Percentiles rank a stretch among this genome's conserved stretches.
These are phyloP conservation scores for Hippocampus zosterae DNA, from an alignment of 2,113 vertebrate species.

Conservation along the genomic window DNA sequence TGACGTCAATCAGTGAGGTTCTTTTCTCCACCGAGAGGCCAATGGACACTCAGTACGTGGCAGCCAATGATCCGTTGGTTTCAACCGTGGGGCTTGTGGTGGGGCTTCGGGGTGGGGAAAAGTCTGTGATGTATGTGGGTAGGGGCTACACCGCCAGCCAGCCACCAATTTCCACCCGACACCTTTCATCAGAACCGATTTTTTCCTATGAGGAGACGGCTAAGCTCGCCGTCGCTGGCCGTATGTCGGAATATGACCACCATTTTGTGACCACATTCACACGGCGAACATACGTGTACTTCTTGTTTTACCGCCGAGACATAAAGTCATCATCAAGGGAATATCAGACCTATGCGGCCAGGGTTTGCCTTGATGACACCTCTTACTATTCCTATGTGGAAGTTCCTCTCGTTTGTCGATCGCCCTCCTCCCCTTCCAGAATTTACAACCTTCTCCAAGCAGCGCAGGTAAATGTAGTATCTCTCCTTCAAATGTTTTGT, in stretches of 20 bases:
- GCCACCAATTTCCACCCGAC: constrained; percentile 90
- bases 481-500: neutral
- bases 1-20: constrained; percentile 70
- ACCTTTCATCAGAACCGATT: constrained; percentile 81
- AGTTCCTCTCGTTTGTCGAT: constrained; percentile 82
- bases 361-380: constrained; percentile 87
- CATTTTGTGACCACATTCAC: constrained; percentile 87
- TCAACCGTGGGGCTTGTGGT: constrained; percentile 89
- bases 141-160: constrained; percentile 91
- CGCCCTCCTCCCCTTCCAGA: constrained; percentile 34
- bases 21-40: constrained; percentile 85
- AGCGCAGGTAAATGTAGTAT: constrained; percentile 62
- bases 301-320: constrained; percentile 90
- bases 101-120: constrained; percentile 68
- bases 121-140: constrained; percentile 88
- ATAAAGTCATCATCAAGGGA: constrained; percentile 82
- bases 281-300: constrained; percentile 78
- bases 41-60: constrained; percentile 93
- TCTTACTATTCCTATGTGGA: constrained; percentile 97
- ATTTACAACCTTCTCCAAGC: constrained; percentile 86
- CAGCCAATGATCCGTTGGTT: constrained; percentile 86
- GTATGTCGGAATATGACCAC: constrained; percentile 92
- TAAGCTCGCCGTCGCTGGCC: constrained; percentile 85
- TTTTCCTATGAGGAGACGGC: constrained; percentile 97
- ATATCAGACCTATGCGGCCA: constrained; percentile 86